Percentiles rank a stretch among this genome's conserved stretches.
Evolutionary conservation across 2,113 vertebrate genomes (phyloP).

Genomic region (Microtus oregoni): DNA sequence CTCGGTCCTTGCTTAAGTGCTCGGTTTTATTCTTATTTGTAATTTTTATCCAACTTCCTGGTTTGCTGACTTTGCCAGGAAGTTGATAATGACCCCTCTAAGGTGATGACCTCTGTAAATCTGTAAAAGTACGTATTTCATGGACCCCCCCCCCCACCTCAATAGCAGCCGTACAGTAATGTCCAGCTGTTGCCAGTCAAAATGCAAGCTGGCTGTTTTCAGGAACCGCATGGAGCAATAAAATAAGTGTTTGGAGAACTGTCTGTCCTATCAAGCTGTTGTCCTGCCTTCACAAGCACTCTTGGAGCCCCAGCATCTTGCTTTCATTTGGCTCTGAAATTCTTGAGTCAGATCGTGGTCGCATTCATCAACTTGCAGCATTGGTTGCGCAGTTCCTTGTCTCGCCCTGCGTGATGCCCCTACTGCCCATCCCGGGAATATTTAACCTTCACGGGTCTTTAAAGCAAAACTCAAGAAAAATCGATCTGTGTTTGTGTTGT

Average conservation of each 20-base stretch:
- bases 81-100: not conserved
- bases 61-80: conserved; percentile 27
- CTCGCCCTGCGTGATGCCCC: not conserved
- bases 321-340: conserved; percentile 54
- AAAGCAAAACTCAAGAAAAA: conserved; percentile 45
- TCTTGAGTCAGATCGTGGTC: not conserved
- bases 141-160: not conserved
- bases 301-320: conserved; percentile 54
- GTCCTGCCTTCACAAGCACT: not conserved
- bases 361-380: conserved; percentile 7
- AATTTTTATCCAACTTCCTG: conserved; percentile 11
- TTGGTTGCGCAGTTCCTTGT: conserved; percentile 14
- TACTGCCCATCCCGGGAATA: not conserved
- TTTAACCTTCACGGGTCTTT: conserved; percentile 22
- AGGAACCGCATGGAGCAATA: not conserved
- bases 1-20: conserved; percentile 42
- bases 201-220: conserved; percentile 49
- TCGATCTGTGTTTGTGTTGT: not conserved
- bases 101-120: not conserved
- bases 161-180: not conserved
- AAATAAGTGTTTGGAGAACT: conserved; percentile 8
- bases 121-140: not conserved
- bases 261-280: conserved; percentile 9
- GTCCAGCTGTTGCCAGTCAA: conserved; percentile 60
- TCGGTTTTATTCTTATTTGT: conserved; percentile 50